phyloP scores from a whole-genome alignment of 2,797 vertebrate species.

The Pterois miles region DNA sequence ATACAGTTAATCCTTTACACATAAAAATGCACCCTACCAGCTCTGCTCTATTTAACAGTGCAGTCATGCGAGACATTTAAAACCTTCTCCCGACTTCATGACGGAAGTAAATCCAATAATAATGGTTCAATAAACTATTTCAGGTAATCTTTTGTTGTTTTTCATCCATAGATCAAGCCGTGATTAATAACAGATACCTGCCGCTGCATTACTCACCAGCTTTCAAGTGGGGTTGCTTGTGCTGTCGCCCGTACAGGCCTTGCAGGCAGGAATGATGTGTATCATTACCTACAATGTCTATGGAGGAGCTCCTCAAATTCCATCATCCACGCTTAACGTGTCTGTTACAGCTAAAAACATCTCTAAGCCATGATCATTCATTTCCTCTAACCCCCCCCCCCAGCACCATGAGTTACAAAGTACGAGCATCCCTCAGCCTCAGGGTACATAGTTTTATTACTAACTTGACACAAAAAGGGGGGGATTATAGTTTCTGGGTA shows the following conservation, averaged over 20 bases:
- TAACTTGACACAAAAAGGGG: conserved; percentile 42
- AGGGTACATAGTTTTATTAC: conserved; percentile 54
- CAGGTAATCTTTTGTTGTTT: conserved; percentile 45
- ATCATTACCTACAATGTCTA: conserved; percentile 62
- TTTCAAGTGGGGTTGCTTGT: conserved; percentile 42
- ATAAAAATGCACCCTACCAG: not conserved
- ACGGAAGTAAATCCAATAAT: conserved; percentile 45
- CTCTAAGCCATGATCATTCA: conserved; percentile 21
- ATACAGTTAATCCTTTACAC: conserved; percentile 24
- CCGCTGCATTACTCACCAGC: conserved; percentile 62
- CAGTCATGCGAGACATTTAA: conserved; percentile 21
- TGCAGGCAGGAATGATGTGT: conserved; percentile 60
- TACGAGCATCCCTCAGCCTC: conserved; percentile 50
- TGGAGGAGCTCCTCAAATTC: conserved; percentile 44
- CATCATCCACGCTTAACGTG: conserved; percentile 51
- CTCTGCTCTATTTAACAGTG: conserved; percentile 4
- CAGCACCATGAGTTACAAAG: conserved; percentile 31
- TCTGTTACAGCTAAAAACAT: conserved; percentile 57
- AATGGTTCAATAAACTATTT: conserved; percentile 55
- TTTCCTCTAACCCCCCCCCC: not conserved
- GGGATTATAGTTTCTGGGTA: conserved; percentile 31
- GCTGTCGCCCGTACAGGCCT: conserved; percentile 32
- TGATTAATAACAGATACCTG: conserved; percentile 65
- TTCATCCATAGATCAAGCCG: conserved; percentile 52
- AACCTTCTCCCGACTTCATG: conserved; percentile 22